phyloP scores from a whole-genome alignment of 2,113 vertebrate species.

The Chitala chitala region DNA sequence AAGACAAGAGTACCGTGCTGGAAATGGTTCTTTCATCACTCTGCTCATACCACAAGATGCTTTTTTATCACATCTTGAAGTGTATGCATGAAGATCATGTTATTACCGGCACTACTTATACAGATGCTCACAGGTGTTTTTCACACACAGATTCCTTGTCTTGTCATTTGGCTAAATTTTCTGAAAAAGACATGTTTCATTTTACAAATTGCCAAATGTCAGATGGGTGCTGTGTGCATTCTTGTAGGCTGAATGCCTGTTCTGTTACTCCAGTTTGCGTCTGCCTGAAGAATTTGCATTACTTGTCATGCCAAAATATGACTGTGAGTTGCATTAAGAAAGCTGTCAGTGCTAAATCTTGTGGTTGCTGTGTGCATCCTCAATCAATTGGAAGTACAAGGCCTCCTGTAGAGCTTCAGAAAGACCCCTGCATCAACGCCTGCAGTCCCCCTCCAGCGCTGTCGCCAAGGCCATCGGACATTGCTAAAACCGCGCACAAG shows the following conservation, averaged over 20 bases:
- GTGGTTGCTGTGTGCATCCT: slow-evolving; percentile 58
- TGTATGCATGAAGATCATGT: slow-evolving; percentile 67
- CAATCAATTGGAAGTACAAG: slow-evolving; percentile 57
- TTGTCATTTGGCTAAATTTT: slow-evolving; percentile 55
- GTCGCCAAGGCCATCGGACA: slow-evolving; percentile 73
- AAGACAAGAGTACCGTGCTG: slow-evolving; percentile 70
- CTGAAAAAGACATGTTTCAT: slow-evolving; percentile 54
- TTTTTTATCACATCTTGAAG: slow-evolving; percentile 73
- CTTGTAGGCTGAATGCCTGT: slow-evolving; percentile 56
- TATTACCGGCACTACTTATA: slow-evolving; percentile 49
- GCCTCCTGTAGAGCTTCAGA: slow-evolving; percentile 45
- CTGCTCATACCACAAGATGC: slow-evolving; percentile 74
- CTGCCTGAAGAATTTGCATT: slow-evolving; percentile 69
- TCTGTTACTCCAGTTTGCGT: slow-evolving; percentile 58
- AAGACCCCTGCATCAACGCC: slow-evolving; percentile 50
- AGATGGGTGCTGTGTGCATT: slow-evolving; percentile 67
- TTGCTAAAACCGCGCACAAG: slow-evolving; percentile 58
- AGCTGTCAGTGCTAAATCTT: slow-evolving; percentile 54
- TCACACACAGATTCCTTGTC: slow-evolving; percentile 53
- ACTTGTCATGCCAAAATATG: slow-evolving; percentile 70
- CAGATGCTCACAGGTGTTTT: slow-evolving; percentile 51
- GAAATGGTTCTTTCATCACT: slow-evolving; percentile 74
- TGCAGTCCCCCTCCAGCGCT: slow-evolving; percentile 80
- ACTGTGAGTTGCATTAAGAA: slow-evolving; percentile 61
- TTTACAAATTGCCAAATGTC: slow-evolving; percentile 60